A percentile compares a stretch with the other conserved stretches of the same genome.
Conservation (phyloP, 92 coral and sea anemone genomes). For the Meandrina meandrites region DNA sequence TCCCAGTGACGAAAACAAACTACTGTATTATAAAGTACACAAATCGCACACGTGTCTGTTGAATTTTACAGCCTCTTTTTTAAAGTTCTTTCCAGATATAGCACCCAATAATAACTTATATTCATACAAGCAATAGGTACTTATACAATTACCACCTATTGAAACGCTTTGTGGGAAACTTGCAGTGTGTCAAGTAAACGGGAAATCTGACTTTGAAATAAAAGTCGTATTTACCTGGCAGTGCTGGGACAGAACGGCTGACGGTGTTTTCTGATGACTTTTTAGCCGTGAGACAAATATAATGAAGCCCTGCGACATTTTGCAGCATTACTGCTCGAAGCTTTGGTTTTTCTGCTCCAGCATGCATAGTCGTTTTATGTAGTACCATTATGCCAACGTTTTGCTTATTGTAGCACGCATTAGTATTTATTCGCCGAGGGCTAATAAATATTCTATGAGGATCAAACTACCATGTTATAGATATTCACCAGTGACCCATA, state of each 20-base stretch:
- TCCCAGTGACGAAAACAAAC: not conserved
- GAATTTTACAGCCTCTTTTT: not conserved
- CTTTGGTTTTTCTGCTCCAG: slow-evolving; percentile 18
- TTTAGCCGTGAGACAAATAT: slow-evolving; percentile 26
- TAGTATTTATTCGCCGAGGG: not conserved
- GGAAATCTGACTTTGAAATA: not conserved
- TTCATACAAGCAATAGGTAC: not conserved
- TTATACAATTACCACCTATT: not conserved
- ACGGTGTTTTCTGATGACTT: not conserved
- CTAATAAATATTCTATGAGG: slow-evolving; percentile 18
- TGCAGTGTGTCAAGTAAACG: not conserved
- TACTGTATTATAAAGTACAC: not conserved
- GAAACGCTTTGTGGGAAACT: not conserved
- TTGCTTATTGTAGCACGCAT: not conserved
- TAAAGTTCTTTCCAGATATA: not conserved
- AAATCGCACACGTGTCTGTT: not conserved
- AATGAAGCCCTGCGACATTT: slow-evolving; percentile 24
- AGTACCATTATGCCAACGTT: slow-evolving; percentile 9
- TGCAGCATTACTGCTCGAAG: slow-evolving; percentile 30
- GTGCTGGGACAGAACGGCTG: not conserved
- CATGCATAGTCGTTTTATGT: not conserved
- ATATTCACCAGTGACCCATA: slow-evolving; percentile 6
- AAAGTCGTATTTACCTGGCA: slow-evolving; percentile 20
- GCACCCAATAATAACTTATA: not conserved
- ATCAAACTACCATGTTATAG: not conserved